phyloP scores from a whole-genome alignment of 2,888 invertebrate genomes.

The Caradrina clavipalpis region DNA sequence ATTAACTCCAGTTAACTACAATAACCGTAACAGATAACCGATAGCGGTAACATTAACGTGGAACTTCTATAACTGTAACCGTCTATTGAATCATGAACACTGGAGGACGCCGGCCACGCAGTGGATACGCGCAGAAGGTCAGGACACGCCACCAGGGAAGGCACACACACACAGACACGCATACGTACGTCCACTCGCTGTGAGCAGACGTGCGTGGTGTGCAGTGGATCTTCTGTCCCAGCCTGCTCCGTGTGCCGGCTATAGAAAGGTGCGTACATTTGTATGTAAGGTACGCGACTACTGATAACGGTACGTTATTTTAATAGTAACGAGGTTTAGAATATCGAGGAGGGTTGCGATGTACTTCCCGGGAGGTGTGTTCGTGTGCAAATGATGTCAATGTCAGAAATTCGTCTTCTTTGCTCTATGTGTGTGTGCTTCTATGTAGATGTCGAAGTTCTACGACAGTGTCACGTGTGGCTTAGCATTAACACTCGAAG shows the following conservation, averaged over 20 bases:
- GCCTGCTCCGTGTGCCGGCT: neutral
- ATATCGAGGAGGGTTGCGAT: neutral
- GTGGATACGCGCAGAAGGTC: neutral
- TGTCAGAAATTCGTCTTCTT: neutral
- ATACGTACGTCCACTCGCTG: neutral
- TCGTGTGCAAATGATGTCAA: constrained; percentile 6
- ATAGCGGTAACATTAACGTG: constrained; percentile 39
- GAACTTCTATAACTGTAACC: constrained; percentile 38
- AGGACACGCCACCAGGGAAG: neutral
- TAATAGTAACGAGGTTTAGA: constrained; percentile 16
- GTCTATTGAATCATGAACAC: constrained; percentile 45
- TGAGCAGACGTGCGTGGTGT: neutral
- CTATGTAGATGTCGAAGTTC: neutral
- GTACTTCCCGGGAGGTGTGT: neutral
- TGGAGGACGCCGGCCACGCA: neutral
- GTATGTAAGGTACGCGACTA: constrained; percentile 24
- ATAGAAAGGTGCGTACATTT: constrained; percentile 16
- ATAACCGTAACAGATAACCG: constrained; percentile 55
- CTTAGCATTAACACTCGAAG: no score
- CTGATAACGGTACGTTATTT: constrained; percentile 35
- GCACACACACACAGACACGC: neutral
- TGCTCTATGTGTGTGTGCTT: neutral
- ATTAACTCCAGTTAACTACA: constrained; percentile 51
- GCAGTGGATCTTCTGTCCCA: neutral
- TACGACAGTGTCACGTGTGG: neutral